Evolutionary conservation across 2,113 vertebrate species (phyloP).

Genomic region (Crotalus tigris): DNA sequence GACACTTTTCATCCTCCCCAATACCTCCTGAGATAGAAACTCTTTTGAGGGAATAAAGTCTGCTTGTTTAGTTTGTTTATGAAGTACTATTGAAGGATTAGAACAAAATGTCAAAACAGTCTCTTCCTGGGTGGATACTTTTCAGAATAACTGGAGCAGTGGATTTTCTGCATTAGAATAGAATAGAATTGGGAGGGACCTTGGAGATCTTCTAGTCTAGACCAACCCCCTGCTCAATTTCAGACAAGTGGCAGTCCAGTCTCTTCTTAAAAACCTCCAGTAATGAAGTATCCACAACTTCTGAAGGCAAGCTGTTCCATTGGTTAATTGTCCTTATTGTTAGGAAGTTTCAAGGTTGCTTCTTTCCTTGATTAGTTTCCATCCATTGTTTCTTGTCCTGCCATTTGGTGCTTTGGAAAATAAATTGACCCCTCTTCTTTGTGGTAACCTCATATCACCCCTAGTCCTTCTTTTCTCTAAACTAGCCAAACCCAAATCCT

Average conservation of each 20-base stretch:
- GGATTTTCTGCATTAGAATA: not conserved
- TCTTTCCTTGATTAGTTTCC: not conserved
- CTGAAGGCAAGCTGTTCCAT: not conserved
- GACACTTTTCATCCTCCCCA: not conserved
- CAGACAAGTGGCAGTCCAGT: not conserved
- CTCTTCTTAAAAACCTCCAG: not conserved
- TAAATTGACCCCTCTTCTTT: not conserved
- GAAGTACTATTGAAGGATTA: not conserved
- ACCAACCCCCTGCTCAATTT: not conserved
- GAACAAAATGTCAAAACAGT: not conserved
- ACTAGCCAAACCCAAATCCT: not conserved
- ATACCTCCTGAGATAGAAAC: not conserved
- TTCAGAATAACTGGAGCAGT: not conserved
- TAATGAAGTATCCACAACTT: not conserved
- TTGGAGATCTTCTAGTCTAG: not conserved
- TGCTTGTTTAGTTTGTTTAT: not conserved
- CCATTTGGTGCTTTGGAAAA: not conserved
- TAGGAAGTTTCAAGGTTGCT: not conserved
- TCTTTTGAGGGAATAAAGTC: not conserved
- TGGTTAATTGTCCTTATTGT: not conserved
- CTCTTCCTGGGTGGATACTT: not conserved
- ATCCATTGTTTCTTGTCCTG: not conserved
- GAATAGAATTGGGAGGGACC: no score
- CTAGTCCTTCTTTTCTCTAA: not conserved
- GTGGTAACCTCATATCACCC: not conserved